Evolutionary conservation across 2,888 invertebrate genomes (phyloP).

Genomic region (Torymus auratus): DNA sequence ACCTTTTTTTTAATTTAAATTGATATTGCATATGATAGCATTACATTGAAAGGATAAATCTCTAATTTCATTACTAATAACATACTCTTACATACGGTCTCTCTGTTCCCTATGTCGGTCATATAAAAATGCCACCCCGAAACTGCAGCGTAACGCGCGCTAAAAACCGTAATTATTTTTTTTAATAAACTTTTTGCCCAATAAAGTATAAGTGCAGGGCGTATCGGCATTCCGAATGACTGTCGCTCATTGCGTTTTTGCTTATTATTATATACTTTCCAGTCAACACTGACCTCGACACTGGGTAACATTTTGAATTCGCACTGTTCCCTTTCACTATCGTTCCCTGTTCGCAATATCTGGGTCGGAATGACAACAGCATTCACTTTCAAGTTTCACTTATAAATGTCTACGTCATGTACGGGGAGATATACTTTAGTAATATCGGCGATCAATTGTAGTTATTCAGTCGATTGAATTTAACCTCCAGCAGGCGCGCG

Average conservation of each 20-base stretch:
- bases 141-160: conserved; percentile 5
- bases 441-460: not conserved
- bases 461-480: conserved; percentile 25
- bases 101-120: not conserved
- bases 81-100: not conserved
- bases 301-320: conserved; percentile 56
- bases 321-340: conserved; percentile 59
- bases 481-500: conserved; percentile 8
- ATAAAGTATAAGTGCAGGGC: not conserved
- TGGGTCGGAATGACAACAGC: conserved; percentile 58
- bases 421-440: conserved; percentile 36
- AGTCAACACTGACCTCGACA: conserved; percentile 56
- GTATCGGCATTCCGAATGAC: conserved; percentile 12
- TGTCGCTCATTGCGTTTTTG: conserved; percentile 10
- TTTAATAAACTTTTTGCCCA: not conserved
- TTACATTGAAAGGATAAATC: no score
- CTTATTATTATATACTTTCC: conserved; percentile 25
- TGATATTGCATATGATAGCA: no score
- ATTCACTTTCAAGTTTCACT: conserved; percentile 59
- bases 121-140: conserved; percentile 6
- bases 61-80: not conserved
- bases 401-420: conserved; percentile 53
- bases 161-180: conserved; percentile 4
- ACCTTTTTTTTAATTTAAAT: no score
- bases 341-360: conserved; percentile 46